Evolutionary conservation across 1,140 invertebrate species (phyloP), one percentile per base, ranked within the genome.

Genomic region (Bombus confusus): DNA sequence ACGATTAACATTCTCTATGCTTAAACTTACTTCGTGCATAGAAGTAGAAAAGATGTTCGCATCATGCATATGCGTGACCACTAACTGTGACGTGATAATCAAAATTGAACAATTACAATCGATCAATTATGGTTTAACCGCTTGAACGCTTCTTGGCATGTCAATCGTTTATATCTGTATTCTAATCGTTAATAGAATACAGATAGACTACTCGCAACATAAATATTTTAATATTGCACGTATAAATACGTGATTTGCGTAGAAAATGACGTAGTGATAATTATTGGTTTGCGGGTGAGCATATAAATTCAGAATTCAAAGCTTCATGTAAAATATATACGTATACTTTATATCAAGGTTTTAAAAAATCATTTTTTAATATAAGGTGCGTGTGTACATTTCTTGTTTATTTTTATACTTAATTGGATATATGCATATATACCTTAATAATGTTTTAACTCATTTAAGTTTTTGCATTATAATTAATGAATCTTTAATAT

Each of bases 31-130:
- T 52, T 4, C n/a, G 25, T 25, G 43, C 12, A 52, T 69, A 69
- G 62, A 43, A 43, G 5, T 66, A 78, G 31, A 66, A 47, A 34
- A 68, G 6, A 69, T 3, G 28, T 68, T 69, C 47, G 31, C 31
- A 47, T 68, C 41, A 3, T n/a, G 41, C 64, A 69, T 69, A 69
- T 39, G 43, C 43, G 41, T 69, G 78, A 47, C 25, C 34, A 13
- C 34, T 52, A 80, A 80, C 78, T 52, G 12, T 22, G 34, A 34
- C 68, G 68, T 39, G 66, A 31, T 41, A 13, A 37, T 37, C 34
- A 79, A 52, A 80, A 52, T 69, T 52, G 43, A 69, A 69, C 66
- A 52, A 71, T 80, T 71, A 71, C 34, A 71, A 13, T 71, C 31
- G 12, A 39, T 37, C 37, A 28, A 71, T 39, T 28, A 71, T 28